phyloP scores from a whole-genome alignment of 2,797 vertebrate genomes.

The Gambelia wislizenii region DNA sequence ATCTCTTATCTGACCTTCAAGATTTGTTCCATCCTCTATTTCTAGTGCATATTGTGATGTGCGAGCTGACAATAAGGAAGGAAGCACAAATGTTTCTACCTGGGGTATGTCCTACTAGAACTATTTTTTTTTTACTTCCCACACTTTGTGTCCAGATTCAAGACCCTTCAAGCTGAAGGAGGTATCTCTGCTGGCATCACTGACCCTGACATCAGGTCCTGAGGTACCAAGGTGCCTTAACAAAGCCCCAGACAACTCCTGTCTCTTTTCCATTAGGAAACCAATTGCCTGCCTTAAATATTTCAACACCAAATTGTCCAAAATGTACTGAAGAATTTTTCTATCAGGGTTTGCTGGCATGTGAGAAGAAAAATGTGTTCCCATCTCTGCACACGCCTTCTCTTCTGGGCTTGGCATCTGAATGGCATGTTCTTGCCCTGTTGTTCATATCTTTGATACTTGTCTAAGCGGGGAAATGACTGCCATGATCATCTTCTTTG shows the following conservation, averaged over 20 bases:
- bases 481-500: constrained; percentile 32
- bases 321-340: constrained; percentile 29
- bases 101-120: neutral
- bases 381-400: constrained; percentile 19
- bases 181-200: constrained; percentile 37
- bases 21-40: constrained; percentile 44
- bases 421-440: neutral
- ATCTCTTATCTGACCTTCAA: constrained; percentile 55
- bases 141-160: constrained; percentile 16
- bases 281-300: constrained; percentile 12
- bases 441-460: constrained; percentile 37
- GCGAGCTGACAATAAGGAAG: neutral
- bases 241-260: constrained; percentile 34
- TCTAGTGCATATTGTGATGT: constrained; percentile 34
- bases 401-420: constrained; percentile 19
- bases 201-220: constrained; percentile 17
- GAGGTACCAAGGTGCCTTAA: constrained; percentile 29
- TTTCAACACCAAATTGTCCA: constrained; percentile 33
- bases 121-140: constrained; percentile 13
- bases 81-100: constrained; percentile 8
- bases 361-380: constrained; percentile 14
- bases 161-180: constrained; percentile 10
- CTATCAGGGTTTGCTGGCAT: constrained; percentile 30
- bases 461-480: constrained; percentile 43
- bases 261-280: constrained; percentile 29